Evolutionary conservation across 2,113 vertebrate species (phyloP).

Genomic region (Solea solea): DNA sequence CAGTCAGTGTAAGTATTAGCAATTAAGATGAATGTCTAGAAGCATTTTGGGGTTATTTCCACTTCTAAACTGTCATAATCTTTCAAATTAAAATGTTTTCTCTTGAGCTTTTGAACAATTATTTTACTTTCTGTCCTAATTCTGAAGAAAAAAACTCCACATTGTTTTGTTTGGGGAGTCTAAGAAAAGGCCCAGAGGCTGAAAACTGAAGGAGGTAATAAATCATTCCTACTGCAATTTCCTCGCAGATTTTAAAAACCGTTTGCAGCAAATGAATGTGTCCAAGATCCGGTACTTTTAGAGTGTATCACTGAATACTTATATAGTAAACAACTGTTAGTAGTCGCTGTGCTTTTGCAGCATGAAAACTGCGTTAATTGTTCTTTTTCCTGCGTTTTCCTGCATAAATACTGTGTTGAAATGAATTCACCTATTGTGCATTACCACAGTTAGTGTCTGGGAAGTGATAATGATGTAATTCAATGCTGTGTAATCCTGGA

Average conservation of each 20-base stretch:
- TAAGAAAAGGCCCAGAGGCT: slow-evolving; percentile 36
- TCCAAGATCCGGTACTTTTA: too few species aligned
- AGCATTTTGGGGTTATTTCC: not conserved
- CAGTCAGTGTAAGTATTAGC: not conserved
- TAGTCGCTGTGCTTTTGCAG: too few species aligned
- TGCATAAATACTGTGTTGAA: too few species aligned
- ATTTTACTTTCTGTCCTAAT: slow-evolving; percentile 39
- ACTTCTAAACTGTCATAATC: slow-evolving; percentile 13
- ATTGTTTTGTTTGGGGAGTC: slow-evolving; percentile 28
- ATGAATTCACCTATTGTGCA: too few species aligned
- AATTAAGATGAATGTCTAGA: not conserved
- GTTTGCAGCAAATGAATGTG: not conserved
- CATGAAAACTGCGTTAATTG: too few species aligned
- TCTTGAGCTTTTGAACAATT: slow-evolving; percentile 27
- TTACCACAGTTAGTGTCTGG: too few species aligned
- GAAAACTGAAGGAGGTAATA: slow-evolving; percentile 35
- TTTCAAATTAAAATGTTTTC: slow-evolving; percentile 30
- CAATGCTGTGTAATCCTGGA: too few species aligned
- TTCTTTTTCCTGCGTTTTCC: too few species aligned
- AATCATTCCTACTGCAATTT: slow-evolving; percentile 46
- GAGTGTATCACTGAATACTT: too few species aligned
- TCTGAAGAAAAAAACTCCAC: slow-evolving; percentile 10
- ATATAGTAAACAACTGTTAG: too few species aligned
- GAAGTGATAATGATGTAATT: too few species aligned
- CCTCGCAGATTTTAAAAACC: slow-evolving; percentile 30